A percentile compares a stretch with the other conserved stretches of the same genome.
Evolutionary conservation across 2,113 vertebrate species (phyloP).

Genomic region (Heloderma charlesbogerti): DNA sequence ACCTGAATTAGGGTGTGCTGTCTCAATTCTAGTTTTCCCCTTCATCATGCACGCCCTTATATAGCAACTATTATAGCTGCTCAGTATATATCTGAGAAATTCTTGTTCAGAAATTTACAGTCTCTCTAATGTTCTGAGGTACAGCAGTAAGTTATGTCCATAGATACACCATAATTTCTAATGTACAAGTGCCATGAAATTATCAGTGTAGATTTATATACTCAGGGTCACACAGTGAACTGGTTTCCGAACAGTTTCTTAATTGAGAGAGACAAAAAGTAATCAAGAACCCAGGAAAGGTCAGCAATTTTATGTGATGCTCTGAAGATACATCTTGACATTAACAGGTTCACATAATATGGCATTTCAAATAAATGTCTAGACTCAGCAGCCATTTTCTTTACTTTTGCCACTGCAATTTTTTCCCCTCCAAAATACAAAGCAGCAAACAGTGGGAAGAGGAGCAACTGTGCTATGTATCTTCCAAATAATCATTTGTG

Average conservation of each 20-base stretch:
- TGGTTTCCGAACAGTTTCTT: conserved; percentile 63
- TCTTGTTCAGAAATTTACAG: conserved; percentile 57
- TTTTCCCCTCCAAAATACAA: conserved; percentile 7
- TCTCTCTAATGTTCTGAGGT: conserved; percentile 59
- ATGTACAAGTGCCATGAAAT: conserved; percentile 70
- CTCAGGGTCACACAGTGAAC: conserved; percentile 59
- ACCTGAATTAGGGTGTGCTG: neutral
- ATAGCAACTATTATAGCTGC: conserved; percentile 48
- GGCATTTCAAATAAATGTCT: conserved; percentile 40
- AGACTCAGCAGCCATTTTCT: conserved; percentile 49
- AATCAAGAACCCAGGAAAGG: conserved; percentile 49
- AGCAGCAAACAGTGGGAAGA: neutral
- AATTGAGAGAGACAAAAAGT: conserved; percentile 63
- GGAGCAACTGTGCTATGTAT: neutral
- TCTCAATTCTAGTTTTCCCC: neutral
- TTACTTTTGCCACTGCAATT: conserved; percentile 7
- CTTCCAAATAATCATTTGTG: neutral
- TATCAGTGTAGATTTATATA: conserved; percentile 68
- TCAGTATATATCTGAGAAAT: conserved; percentile 70
- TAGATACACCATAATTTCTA: conserved; percentile 66
- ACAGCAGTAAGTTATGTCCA: conserved; percentile 66
- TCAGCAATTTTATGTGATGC: conserved; percentile 59
- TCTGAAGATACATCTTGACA: conserved; percentile 44
- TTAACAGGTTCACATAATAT: conserved; percentile 12
- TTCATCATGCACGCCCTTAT: conserved; percentile 42